Evolutionary conservation across 2,113 vertebrate genomes (phyloP).

Genomic region (Murina feae): DNA sequence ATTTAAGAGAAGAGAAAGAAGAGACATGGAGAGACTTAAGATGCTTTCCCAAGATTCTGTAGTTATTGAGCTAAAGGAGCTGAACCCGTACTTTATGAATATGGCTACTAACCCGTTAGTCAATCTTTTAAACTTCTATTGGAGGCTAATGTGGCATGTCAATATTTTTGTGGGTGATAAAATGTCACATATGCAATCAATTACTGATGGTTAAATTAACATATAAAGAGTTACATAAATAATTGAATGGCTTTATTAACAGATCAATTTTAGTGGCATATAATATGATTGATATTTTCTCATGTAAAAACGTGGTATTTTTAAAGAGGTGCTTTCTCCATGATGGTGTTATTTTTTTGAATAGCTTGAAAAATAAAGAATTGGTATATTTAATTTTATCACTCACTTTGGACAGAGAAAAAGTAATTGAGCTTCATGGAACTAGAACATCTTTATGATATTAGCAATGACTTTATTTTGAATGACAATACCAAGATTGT

Average conservation of each 20-base stretch:
- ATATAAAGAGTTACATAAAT: not conserved
- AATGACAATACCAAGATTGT: not conserved
- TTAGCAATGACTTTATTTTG: not conserved
- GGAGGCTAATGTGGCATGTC: not conserved
- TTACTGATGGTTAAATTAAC: not conserved
- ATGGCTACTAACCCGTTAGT: not conserved
- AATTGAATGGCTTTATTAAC: not conserved
- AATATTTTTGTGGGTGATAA: not conserved
- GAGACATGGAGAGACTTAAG: not conserved
- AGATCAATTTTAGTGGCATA: not conserved
- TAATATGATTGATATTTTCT: not conserved
- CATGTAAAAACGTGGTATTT: not conserved
- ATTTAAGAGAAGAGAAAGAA: conserved; percentile 1
- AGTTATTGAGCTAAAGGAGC: not conserved
- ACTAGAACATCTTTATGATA: not conserved
- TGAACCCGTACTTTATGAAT: not conserved
- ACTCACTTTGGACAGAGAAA: not conserved
- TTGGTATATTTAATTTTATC: not conserved
- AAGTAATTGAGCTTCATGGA: not conserved
- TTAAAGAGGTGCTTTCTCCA: not conserved
- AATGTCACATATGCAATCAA: not conserved
- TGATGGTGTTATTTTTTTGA: not conserved
- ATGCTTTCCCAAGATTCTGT: not conserved
- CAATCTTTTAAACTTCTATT: not conserved
- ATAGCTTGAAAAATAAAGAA: not conserved